Evolutionary conservation across 2,113 vertebrate genomes (phyloP).

Genomic region (Tachysurus vachellii): DNA sequence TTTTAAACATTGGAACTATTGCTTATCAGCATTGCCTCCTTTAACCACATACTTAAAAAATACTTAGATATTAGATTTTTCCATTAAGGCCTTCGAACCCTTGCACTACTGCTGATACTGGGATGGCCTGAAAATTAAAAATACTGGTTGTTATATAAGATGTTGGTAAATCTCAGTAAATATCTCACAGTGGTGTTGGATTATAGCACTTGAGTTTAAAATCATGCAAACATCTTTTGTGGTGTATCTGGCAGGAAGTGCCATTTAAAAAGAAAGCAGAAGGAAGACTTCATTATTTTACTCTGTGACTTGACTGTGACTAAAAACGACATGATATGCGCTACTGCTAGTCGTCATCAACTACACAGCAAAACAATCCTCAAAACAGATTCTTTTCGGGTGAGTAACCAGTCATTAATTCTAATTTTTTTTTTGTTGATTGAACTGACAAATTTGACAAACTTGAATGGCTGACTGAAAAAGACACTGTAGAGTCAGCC

Average conservation of each 20-base stretch:
- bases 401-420: background rate
- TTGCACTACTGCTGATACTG: no score
- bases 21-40: no score
- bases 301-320: background rate
- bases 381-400: background rate
- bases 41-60: no score
- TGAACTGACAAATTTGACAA: background rate
- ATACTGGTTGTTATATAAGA: no score
- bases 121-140: no score
- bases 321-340: background rate
- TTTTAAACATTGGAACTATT: no score
- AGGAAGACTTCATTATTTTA: constrained; percentile 7
- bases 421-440: background rate
- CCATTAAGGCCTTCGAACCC: no score
- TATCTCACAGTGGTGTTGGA: background rate
- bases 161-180: no score
- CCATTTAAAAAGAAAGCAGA: constrained; percentile 24
- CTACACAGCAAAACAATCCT: background rate
- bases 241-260: background rate
- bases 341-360: background rate
- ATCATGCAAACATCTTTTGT: background rate
- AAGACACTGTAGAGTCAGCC: background rate
- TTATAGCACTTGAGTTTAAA: background rate
- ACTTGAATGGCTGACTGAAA: background rate
- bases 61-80: no score